Evolutionary conservation across 2,113 vertebrate genomes (phyloP).

Genomic region (Dipodomys spectabilis): DNA sequence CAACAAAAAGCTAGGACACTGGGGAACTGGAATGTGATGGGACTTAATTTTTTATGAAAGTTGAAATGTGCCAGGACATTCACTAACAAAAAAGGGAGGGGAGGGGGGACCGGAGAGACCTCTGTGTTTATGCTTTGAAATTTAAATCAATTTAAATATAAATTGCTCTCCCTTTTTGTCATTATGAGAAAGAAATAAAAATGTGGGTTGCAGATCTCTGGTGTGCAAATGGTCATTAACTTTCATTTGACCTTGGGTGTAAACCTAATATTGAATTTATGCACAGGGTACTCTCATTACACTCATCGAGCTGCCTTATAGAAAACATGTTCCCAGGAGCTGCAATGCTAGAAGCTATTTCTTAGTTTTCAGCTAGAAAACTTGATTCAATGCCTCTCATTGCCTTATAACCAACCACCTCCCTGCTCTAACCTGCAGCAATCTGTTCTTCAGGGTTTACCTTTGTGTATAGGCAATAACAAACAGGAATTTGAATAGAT

Average conservation of each 20-base stretch:
- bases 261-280: slow-evolving; percentile 83
- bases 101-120: slow-evolving; percentile 47
- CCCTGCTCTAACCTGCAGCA: slow-evolving; percentile 49
- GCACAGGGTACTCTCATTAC: slow-evolving; percentile 79
- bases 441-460: background rate
- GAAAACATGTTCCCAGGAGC: slow-evolving; percentile 80
- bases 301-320: slow-evolving; percentile 73
- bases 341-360: slow-evolving; percentile 57
- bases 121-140: slow-evolving; percentile 80
- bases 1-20: slow-evolving; percentile 16
- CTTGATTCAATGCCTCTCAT: background rate
- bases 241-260: slow-evolving; percentile 85
- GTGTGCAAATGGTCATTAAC: slow-evolving; percentile 85
- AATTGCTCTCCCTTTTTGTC: slow-evolving; percentile 80
- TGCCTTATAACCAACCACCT: background rate
- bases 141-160: slow-evolving; percentile 84
- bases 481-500: slow-evolving; percentile 69
- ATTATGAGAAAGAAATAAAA: slow-evolving; percentile 77
- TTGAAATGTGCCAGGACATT: slow-evolving; percentile 3
- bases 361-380: slow-evolving; percentile 78
- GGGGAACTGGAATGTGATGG: background rate
- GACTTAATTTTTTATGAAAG: slow-evolving; percentile 56
- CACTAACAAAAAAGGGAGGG: background rate
- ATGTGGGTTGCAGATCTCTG: slow-evolving; percentile 76
- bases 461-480: background rate